phyloP scores from a whole-genome alignment of 1,140 invertebrate species.

The Drosophila santomea region DNA sequence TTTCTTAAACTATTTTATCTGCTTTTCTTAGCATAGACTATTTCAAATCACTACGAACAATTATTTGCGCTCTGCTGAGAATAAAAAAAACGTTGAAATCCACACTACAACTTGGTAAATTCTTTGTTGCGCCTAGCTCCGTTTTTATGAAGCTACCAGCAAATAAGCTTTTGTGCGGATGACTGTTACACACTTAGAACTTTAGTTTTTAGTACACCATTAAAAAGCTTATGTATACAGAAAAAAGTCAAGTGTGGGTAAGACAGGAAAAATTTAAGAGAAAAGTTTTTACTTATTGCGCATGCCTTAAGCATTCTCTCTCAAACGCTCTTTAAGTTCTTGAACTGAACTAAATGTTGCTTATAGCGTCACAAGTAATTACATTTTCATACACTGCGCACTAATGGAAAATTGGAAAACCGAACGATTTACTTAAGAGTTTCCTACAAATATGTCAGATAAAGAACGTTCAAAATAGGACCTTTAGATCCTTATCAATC shows the following conservation, averaged over 20 bases:
- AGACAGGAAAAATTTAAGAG: background rate
- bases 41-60: conserved; percentile 2
- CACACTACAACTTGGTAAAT: conserved; percentile 49
- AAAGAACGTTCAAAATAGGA: no score
- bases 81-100: conserved; percentile 55
- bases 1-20: background rate
- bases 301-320: background rate
- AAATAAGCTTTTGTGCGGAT: conserved; percentile 8
- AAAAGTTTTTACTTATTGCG: background rate
- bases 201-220: conserved; percentile 34
- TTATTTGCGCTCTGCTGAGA: conserved; percentile 19
- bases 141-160: conserved; percentile 13
- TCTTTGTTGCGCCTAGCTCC: conserved; percentile 27
- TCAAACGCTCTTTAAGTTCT: background rate
- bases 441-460: no score
- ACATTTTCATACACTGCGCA: no score
- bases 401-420: no score
- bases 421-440: no score
- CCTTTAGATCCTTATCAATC: no score
- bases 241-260: conserved; percentile 2
- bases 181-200: conserved; percentile 46
- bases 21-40: background rate
- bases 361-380: no score
- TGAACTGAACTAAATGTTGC: background rate
- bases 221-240: conserved; percentile 43